Evolutionary conservation across 2,888 invertebrate genomes (phyloP).

Genomic region (Venustoraphidia nigricollis): DNA sequence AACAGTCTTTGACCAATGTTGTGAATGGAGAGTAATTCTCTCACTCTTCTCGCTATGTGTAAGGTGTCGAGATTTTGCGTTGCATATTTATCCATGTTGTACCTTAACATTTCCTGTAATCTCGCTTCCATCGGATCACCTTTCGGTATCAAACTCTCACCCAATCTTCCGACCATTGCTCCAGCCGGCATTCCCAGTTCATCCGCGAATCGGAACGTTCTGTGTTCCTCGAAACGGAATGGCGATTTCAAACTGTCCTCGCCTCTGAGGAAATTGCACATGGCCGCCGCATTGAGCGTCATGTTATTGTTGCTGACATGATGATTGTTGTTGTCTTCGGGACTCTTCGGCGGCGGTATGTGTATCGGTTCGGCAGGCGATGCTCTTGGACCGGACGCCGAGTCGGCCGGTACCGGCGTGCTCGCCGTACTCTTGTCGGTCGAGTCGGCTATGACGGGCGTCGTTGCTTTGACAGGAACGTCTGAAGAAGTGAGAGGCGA

Average conservation of each 20-base stretch:
- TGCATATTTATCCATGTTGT: constrained; percentile 92
- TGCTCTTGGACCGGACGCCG: constrained; percentile 19
- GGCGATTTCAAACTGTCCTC: constrained; percentile 38
- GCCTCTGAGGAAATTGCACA: constrained; percentile 29
- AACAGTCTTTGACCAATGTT: constrained; percentile 98
- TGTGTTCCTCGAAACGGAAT: constrained; percentile 69
- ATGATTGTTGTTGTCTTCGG: constrained; percentile 33
- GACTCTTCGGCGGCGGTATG: constrained; percentile 35
- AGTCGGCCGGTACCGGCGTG: constrained; percentile 32
- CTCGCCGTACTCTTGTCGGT: constrained; percentile 29
- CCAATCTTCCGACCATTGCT: constrained; percentile 67
- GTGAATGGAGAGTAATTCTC: constrained; percentile 88
- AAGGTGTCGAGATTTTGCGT: constrained; percentile 90
- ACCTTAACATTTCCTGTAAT: constrained; percentile 82
- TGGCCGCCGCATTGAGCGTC: constrained; percentile 24
- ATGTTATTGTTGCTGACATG: constrained; percentile 31
- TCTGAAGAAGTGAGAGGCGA: constrained; percentile 7
- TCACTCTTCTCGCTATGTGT: constrained; percentile 80
- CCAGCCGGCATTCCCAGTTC: constrained; percentile 68
- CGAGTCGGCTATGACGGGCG: constrained; percentile 26
- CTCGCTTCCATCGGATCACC: constrained; percentile 89
- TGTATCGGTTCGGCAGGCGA: constrained; percentile 19
- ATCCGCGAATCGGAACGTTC: constrained; percentile 67
- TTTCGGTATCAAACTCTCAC: constrained; percentile 83
- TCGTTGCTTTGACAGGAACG: constrained; percentile 26